Evolutionary conservation across 1,140 invertebrate genomes (phyloP).

Genomic region (Conopomorpha cramerella): DNA sequence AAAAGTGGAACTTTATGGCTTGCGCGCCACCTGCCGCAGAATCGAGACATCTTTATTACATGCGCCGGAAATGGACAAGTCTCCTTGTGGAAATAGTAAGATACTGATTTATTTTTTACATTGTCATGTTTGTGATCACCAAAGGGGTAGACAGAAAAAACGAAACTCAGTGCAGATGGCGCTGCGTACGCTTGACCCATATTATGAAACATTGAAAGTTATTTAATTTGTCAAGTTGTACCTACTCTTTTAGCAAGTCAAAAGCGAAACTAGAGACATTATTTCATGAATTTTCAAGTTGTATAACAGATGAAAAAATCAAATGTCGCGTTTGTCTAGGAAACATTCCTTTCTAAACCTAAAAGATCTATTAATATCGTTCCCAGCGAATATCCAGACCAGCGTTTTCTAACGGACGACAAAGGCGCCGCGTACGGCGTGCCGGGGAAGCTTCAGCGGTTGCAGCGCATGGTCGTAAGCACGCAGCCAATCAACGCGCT

Average conservation of each 20-base stretch:
- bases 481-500: constrained; percentile 89
- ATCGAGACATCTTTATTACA: constrained; percentile 92
- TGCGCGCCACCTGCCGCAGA: constrained; percentile 88
- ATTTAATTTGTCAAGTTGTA: too few species aligned
- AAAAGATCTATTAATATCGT: too few species aligned
- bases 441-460: constrained; percentile 71
- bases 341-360: too few species aligned
- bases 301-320: too few species aligned
- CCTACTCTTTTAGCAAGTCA: too few species aligned
- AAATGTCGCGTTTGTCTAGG: too few species aligned
- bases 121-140: constrained; percentile 2
- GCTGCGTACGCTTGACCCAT: too few species aligned
- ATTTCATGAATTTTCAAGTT: too few species aligned
- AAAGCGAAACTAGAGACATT: too few species aligned
- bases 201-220: too few species aligned
- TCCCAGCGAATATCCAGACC: constrained; percentile 82
- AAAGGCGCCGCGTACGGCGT: constrained; percentile 77
- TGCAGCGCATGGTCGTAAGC: constrained; percentile 82
- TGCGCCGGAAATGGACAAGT: constrained; percentile 86
- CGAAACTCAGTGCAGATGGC: too few species aligned
- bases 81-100: constrained; percentile 93
- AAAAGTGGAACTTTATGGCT: constrained; percentile 73
- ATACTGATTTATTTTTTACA: constrained; percentile 7
- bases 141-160: background rate
- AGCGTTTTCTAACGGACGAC: constrained; percentile 68